A percentile compares a stretch with the other conserved stretches of the same genome.
These are phyloP conservation scores for Microctenopoma stevenorrisi DNA, from an alignment of 2,797 vertebrate species.

Conservation along the genomic window DNA sequence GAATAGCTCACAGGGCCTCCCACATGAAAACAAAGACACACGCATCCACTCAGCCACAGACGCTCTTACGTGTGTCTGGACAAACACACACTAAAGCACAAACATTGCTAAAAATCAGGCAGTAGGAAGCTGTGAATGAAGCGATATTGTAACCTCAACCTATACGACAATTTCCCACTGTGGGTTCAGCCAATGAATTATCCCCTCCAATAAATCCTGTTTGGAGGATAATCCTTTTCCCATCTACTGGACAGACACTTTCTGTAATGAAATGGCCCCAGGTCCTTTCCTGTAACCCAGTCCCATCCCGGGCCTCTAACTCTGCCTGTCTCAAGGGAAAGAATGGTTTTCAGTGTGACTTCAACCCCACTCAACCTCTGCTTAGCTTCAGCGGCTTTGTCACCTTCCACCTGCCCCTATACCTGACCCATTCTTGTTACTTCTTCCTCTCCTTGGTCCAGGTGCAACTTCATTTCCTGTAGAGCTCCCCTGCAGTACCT, in stretches of 20 bases:
- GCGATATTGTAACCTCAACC: constrained; percentile 87
- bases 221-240: constrained; percentile 88
- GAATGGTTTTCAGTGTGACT: constrained; percentile 78
- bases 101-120: constrained; percentile 69
- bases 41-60: constrained; percentile 31
- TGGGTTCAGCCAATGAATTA: constrained; percentile 87
- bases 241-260: constrained; percentile 88
- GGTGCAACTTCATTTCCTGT: constrained; percentile 75
- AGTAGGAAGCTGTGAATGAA: constrained; percentile 82
- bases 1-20: not conserved
- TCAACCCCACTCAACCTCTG: constrained; percentile 80
- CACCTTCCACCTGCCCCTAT: constrained; percentile 70
- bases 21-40: constrained; percentile 25
- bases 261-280: constrained; percentile 87
- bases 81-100: constrained; percentile 56
- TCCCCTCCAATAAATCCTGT: constrained; percentile 89
- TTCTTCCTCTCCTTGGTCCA: constrained; percentile 67
- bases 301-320: constrained; percentile 76
- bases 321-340: constrained; percentile 75
- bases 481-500: constrained; percentile 46
- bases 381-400: constrained; percentile 77
- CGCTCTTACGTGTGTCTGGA: constrained; percentile 33
- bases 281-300: constrained; percentile 82
- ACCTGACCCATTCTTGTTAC: constrained; percentile 66
- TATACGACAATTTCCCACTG: constrained; percentile 83